These are phyloP conservation scores for Aspidapion aeneum DNA, from an alignment of 2,888 invertebrate species.

Conservation along the genomic window DNA sequence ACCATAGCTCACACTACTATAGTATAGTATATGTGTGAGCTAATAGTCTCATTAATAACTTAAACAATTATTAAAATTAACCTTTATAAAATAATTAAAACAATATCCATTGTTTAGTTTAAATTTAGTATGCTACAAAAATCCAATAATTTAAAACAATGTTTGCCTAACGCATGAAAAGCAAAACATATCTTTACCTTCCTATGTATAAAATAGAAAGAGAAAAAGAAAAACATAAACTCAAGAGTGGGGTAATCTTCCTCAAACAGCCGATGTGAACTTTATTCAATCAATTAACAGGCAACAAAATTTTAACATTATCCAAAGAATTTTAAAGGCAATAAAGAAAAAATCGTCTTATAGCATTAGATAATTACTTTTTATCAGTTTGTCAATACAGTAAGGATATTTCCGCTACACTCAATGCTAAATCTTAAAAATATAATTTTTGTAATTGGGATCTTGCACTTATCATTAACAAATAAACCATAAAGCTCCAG, in stretches of 20 bases:
- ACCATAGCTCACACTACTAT: no score
- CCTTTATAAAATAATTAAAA: background rate
- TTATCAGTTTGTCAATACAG: no score
- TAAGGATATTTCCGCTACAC: no score
- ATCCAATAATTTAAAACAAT: background rate
- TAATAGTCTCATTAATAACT: background rate
- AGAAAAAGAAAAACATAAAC: conserved; percentile 45
- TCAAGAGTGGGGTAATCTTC: conserved; percentile 44
- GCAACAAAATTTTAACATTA: conserved; percentile 24
- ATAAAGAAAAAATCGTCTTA: background rate
- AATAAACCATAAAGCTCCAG: conserved; percentile 23
- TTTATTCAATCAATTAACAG: no score
- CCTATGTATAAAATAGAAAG: conserved; percentile 42
- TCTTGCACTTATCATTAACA: background rate
- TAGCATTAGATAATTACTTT: no score
- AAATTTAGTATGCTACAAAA: background rate
- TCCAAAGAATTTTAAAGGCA: conserved; percentile 27
- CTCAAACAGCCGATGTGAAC: conserved; percentile 43
- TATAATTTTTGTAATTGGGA: background rate
- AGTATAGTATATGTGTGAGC: no score
- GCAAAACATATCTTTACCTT: background rate
- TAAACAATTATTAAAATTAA: background rate
- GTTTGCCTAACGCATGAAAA: background rate
- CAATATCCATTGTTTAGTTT: background rate
- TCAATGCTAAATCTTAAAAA: no score